A percentile compares a stretch with the other conserved stretches of the same genome.
Evolutionary conservation across 2,888 invertebrate species (phyloP).

Genomic region (Cataglyphis altisquamis): DNA sequence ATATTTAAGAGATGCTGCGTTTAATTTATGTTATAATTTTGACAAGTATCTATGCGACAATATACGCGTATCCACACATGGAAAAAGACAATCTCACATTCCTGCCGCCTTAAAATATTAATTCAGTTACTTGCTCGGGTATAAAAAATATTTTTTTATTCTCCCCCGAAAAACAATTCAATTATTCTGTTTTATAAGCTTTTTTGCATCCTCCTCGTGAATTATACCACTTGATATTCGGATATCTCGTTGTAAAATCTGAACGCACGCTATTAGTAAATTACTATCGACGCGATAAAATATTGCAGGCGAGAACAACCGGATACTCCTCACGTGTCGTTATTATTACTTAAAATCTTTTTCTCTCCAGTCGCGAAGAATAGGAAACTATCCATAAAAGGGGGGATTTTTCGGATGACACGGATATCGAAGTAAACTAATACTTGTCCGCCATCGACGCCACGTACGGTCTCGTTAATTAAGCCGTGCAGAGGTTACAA

Average conservation of each 20-base stretch:
- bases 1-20: conserved; percentile 46
- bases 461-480: conserved; percentile 72
- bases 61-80: neutral
- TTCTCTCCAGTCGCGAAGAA: no score
- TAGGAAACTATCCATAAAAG: neutral
- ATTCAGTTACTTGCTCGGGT: neutral
- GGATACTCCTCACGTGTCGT: neutral
- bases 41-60: neutral
- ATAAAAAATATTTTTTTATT: neutral
- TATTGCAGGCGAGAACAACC: neutral
- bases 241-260: conserved; percentile 7
- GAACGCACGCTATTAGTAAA: neutral
- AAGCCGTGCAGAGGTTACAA: conserved; percentile 77
- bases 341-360: neutral
- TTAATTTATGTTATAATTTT: conserved; percentile 57
- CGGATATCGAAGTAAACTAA: conserved; percentile 50
- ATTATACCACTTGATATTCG: conserved; percentile 4
- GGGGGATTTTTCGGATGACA: conserved; percentile 20
- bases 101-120: neutral
- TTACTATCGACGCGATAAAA: conserved; percentile 6
- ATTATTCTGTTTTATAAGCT: neutral
- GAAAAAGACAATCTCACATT: conserved; percentile 25
- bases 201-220: neutral
- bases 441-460: conserved; percentile 36
- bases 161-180: neutral